Evolutionary conservation across 1,140 invertebrate species (phyloP).

Genomic region (Pissodes strobi): DNA sequence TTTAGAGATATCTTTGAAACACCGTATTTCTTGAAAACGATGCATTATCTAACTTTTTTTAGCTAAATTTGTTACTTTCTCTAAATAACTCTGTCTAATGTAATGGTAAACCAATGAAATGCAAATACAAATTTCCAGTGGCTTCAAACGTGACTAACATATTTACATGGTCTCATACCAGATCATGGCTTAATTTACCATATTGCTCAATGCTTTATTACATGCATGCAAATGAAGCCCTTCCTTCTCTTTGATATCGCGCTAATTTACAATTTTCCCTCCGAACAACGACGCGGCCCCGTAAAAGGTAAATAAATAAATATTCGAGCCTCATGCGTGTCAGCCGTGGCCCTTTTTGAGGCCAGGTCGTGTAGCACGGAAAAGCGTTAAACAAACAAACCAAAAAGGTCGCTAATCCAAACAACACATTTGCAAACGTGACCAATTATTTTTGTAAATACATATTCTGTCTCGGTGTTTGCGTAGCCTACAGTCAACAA

Average conservation of each 20-base stretch:
- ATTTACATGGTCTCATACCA: too few species aligned
- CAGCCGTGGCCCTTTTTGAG: not conserved
- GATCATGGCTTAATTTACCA: too few species aligned
- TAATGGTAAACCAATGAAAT: too few species aligned
- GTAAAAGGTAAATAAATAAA: slow-evolving; percentile 12
- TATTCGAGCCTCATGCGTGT: not conserved
- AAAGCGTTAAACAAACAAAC: not conserved
- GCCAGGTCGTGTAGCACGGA: not conserved
- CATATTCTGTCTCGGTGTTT: too few species aligned
- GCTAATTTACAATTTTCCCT: not conserved
- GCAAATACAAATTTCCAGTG: too few species aligned
- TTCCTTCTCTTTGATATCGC: not conserved
- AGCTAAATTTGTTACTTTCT: too few species aligned
- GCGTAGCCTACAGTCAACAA: not conserved
- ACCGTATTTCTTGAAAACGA: too few species aligned
- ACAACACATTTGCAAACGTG: slow-evolving; percentile 5
- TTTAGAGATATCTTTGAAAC: too few species aligned
- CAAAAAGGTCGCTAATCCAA: not conserved
- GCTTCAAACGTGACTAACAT: too few species aligned
- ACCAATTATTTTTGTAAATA: slow-evolving; percentile 17
- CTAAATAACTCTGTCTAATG: too few species aligned
- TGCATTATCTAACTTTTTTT: too few species aligned
- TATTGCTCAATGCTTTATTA: too few species aligned
- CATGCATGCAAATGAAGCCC: not conserved
- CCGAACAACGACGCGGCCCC: not conserved